Base-by-base conservation (phyloP, 2,888 invertebrate species). In the Nymphalis c-album region DNA sequence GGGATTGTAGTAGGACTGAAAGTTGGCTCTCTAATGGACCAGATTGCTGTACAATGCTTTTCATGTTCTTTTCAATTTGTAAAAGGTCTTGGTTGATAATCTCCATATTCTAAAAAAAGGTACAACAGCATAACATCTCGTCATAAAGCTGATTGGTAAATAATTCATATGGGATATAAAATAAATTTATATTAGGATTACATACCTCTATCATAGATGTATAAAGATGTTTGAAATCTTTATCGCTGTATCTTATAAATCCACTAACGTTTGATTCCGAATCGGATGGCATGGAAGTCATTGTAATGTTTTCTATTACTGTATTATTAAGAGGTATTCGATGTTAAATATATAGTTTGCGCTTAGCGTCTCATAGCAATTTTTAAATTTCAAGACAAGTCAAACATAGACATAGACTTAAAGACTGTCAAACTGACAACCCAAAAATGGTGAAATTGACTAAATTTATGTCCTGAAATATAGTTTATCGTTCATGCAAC, bases 261-360 rank as follows among this genome's bases (percentile, higher is more conserved):
- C 90, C 88, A 73, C 91, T 91, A n/a, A 88, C 86, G 75, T 91
- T 91, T 6, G 91, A 91, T 78, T 91, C 92, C 7, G 86, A 78
- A 76, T 91, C 91, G 20, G 91, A 91, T 53, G 82, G 85, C 71
- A 82, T 75, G 13, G 90, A 88, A 73, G 84, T 80, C 90, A 91
- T 91, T 69, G 66, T 77, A 20, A 57, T 67, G 6, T 35, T 40
- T 18, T 35, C 8, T 57, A 20, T n/a, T 13, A 26, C 55, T 8
- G 7, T 57, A 17, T n/a, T 31, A 35, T 57, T 35, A n/a, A 18
- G 40, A 57, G 40, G 4, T 40, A 13, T 40, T 40, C 13, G 10
- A 4, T 40, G 2, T 13, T 40, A 40, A 18, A 40, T 8, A 57
- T 57, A 10, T n/a, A 40, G 18, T 40, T 57, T 40, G 57, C 18